Evolutionary conservation across 2,797 vertebrate genomes (phyloP).

Genomic region (Hemibagrus guttatus): DNA sequence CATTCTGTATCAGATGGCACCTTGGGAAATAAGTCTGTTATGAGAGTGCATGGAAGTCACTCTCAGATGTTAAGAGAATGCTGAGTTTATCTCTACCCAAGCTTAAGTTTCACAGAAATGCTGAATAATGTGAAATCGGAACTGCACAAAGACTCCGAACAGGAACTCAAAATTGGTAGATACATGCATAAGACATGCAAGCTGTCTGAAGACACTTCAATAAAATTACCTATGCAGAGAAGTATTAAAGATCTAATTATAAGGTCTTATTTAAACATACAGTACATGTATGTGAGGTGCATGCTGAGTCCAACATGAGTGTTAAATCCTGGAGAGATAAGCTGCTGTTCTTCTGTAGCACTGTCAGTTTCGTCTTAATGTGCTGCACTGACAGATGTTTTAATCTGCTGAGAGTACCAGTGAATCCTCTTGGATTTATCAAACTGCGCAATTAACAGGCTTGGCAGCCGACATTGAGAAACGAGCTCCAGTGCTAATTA

Average conservation of each 20-base stretch:
- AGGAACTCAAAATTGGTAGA: not conserved
- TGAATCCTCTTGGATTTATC: conserved; percentile 51
- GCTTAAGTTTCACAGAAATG: conserved; percentile 20
- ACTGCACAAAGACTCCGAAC: conserved; percentile 11
- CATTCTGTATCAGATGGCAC: conserved; percentile 41
- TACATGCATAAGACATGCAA: not conserved
- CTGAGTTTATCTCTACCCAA: conserved; percentile 28
- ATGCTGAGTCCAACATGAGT: not conserved
- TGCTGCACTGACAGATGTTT: conserved; percentile 51
- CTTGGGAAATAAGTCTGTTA: conserved; percentile 48
- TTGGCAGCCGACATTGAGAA: conserved; percentile 48
- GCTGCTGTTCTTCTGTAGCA: not conserved
- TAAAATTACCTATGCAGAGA: not conserved
- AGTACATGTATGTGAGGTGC: conserved; percentile 5
- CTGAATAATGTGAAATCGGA: conserved; percentile 27
- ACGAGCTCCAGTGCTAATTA: conserved; percentile 57
- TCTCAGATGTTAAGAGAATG: conserved; percentile 33
- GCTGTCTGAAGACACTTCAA: not conserved
- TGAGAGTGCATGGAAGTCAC: conserved; percentile 36
- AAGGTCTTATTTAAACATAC: not conserved
- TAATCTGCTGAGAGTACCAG: conserved; percentile 49
- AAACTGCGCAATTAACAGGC: conserved; percentile 49
- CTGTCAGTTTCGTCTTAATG: conserved; percentile 34
- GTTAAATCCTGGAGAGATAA: not conserved
- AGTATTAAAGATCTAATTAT: not conserved